These are phyloP conservation scores for Dorcus parallelipipedus DNA, from an alignment of 2,888 invertebrate genomes.

Conservation along the genomic window DNA sequence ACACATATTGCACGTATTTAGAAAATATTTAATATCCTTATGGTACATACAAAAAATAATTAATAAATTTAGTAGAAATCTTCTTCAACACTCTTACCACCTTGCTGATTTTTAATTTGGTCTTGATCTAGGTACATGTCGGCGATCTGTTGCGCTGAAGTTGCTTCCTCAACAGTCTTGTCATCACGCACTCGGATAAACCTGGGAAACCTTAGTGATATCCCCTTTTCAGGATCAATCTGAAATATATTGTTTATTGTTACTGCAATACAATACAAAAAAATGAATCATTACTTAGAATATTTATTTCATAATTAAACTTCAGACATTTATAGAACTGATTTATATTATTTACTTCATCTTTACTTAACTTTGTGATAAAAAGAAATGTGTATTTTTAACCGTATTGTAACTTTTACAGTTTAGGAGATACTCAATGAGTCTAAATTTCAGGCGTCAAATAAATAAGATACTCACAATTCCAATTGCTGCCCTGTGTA, in stretches of 20 bases:
- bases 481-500: slow-evolving; percentile 84
- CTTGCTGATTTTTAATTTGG: slow-evolving; percentile 72
- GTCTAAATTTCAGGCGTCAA: no score
- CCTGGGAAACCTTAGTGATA: slow-evolving; percentile 92
- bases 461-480: slow-evolving; percentile 56
- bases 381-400: background rate
- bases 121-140: slow-evolving; percentile 90
- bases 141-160: slow-evolving; percentile 83
- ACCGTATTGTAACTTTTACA: slow-evolving; percentile 1
- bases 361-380: no score
- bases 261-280: no score
- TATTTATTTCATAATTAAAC: no score
- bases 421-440: no score
- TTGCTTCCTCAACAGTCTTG: slow-evolving; percentile 90
- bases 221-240: slow-evolving; percentile 86
- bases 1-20: no score
- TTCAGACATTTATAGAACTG: no score
- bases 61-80: slow-evolving; percentile 57
- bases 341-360: no score
- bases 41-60: background rate
- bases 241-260: slow-evolving; percentile 31
- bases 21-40: background rate
- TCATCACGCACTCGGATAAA: slow-evolving; percentile 89
- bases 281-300: no score
- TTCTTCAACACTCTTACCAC: slow-evolving; percentile 51